Conservation (phyloP, 1,140 invertebrate genomes). For the Lanistes nyassanus region DNA sequence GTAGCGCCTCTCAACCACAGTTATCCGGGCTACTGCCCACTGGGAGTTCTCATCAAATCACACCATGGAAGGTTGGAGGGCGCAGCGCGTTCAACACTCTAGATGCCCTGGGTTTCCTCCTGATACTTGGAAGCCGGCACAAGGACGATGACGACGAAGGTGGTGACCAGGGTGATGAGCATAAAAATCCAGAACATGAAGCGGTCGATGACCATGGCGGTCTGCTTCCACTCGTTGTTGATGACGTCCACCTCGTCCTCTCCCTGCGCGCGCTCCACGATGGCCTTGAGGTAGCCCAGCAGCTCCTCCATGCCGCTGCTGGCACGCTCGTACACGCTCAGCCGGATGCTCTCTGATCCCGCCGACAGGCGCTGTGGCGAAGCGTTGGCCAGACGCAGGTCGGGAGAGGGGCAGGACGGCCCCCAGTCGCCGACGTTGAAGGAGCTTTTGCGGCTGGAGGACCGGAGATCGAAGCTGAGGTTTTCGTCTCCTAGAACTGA, state of each 20-base stretch:
- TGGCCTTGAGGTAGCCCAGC: constrained; percentile 40
- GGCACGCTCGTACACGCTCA: constrained; percentile 27
- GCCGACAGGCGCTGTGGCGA: constrained; percentile 25
- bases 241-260: constrained; percentile 46
- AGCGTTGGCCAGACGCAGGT: constrained; percentile 24
- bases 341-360: constrained; percentile 16
- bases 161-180: constrained; percentile 91
- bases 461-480: constrained; percentile 14
- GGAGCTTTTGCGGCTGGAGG: constrained; percentile 27
- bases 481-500: constrained; percentile 21
- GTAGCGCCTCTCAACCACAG: no score
- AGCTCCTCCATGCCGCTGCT: constrained; percentile 40
- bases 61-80: no score
- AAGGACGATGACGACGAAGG: constrained; percentile 95
- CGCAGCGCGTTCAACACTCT: background rate
- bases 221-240: constrained; percentile 93
- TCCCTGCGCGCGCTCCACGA: constrained; percentile 42
- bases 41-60: no score
- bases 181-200: constrained; percentile 97
- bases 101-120: constrained; percentile 24
- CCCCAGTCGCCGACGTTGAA: constrained; percentile 21
- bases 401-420: constrained; percentile 17
- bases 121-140: constrained; percentile 76
- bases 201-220: constrained; percentile 98
- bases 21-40: no score